phyloP scores from a whole-genome alignment of 2,113 vertebrate species.

The Heptranchias perlo region DNA sequence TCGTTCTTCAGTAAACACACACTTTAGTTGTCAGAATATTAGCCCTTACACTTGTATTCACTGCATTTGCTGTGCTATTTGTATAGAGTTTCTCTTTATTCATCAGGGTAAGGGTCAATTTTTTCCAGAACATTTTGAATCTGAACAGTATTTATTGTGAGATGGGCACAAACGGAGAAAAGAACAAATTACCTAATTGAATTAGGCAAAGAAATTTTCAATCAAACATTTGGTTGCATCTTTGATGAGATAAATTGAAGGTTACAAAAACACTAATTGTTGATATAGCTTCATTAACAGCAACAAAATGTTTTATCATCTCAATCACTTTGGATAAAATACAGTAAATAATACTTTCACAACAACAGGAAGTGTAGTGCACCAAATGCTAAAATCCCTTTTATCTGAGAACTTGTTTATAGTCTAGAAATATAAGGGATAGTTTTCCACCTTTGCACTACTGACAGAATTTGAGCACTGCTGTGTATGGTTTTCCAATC shows the following conservation, averaged over 20 bases:
- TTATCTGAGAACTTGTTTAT: not conserved
- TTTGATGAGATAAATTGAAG: not conserved
- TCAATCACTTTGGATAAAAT: not conserved
- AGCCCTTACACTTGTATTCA: not conserved
- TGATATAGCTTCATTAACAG: not conserved
- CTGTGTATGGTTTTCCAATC: not conserved
- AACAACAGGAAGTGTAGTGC: not conserved
- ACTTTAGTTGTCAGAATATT: not conserved
- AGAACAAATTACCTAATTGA: not conserved
- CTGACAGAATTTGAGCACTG: not conserved
- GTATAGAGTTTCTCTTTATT: not conserved
- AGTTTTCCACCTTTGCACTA: not conserved
- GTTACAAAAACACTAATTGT: not conserved
- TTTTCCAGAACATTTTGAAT: not conserved
- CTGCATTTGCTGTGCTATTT: conserved; percentile 8
- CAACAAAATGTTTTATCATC: not conserved
- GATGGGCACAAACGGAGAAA: conserved; percentile 4
- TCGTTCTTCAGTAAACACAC: not conserved
- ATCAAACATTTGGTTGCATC: not conserved
- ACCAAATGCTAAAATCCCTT: not conserved
- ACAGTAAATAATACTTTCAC: not conserved
- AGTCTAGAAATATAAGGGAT: not conserved
- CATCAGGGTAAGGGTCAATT: not conserved
- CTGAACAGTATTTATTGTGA: not conserved
- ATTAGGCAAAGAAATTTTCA: not conserved